phyloP scores from a whole-genome alignment of 2,888 invertebrate genomes.

The Abrostola triplasia region DNA sequence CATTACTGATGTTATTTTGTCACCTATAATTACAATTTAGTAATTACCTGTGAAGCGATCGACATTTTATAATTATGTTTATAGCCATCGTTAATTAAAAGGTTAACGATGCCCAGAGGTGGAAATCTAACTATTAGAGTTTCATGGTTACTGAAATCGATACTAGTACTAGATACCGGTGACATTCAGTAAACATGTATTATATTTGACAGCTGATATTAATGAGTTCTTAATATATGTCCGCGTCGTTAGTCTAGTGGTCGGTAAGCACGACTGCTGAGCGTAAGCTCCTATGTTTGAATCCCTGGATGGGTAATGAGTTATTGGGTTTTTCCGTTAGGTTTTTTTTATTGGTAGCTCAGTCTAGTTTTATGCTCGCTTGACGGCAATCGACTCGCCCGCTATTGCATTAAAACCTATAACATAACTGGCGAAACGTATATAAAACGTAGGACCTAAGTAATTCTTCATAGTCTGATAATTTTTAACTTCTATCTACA shows the following conservation, averaged over 20 bases:
- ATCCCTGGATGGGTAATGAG: too few species aligned
- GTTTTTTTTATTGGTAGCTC: too few species aligned
- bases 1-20: neutral
- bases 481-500: too few species aligned
- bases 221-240: neutral
- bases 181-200: neutral
- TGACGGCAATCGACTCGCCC: too few species aligned
- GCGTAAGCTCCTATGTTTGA: too few species aligned
- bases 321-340: too few species aligned
- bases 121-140: neutral
- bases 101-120: constrained; percentile 29
- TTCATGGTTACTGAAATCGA: constrained; percentile 1
- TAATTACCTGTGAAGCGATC: neutral
- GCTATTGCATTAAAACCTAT: too few species aligned
- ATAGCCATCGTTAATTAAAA: constrained; percentile 19
- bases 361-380: too few species aligned
- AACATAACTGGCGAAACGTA: too few species aligned
- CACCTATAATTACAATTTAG: constrained; percentile 2
- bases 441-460: too few species aligned
- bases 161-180: neutral
- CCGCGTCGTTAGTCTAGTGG: neutral
- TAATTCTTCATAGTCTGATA: too few species aligned
- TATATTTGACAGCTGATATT: neutral
- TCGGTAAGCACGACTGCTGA: too few species aligned
- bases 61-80: constrained; percentile 7